Percentiles rank a stretch among this genome's conserved stretches.
These are phyloP conservation scores for Parotocinclus haroldoi DNA, from an alignment of 2,797 vertebrate species.

Conservation along the genomic window DNA sequence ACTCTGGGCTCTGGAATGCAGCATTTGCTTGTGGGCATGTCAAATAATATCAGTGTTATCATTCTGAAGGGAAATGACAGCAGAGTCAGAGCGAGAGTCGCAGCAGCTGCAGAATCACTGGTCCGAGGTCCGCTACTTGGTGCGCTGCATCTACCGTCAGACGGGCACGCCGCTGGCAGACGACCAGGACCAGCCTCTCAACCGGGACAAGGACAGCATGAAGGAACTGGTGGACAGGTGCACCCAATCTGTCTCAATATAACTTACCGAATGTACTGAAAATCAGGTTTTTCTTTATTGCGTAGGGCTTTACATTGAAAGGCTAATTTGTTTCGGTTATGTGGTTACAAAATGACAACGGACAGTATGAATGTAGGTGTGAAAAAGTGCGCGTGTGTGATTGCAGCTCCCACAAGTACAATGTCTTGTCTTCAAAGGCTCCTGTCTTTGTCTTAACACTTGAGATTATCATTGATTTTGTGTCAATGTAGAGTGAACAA, in stretches of 20 bases:
- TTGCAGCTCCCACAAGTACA: too few species aligned
- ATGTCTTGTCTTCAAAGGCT: too few species aligned
- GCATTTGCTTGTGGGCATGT: background rate
- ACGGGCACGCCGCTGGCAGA: slow-evolving; percentile 89
- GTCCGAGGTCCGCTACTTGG: slow-evolving; percentile 95
- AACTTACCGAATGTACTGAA: too few species aligned
- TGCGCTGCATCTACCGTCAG: slow-evolving; percentile 95
- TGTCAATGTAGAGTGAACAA: too few species aligned
- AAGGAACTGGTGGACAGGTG: slow-evolving; percentile 95
- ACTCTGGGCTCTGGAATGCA: background rate
- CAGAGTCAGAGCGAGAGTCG: slow-evolving; percentile 89
- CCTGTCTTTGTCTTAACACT: too few species aligned
- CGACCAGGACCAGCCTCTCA: slow-evolving; percentile 88
- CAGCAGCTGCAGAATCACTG: slow-evolving; percentile 97
- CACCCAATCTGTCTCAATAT: slow-evolving; percentile 32
- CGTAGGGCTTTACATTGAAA: too few species aligned
- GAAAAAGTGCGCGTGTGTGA: too few species aligned
- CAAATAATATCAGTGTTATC: background rate
- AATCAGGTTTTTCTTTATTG: too few species aligned
- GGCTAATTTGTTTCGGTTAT: too few species aligned
- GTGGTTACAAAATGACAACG: too few species aligned
- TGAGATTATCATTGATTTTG: too few species aligned
- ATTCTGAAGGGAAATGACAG: slow-evolving; percentile 81
- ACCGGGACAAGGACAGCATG: slow-evolving; percentile 91
- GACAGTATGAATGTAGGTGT: too few species aligned